Percentiles rank a stretch among this genome's conserved stretches.
Evolutionary conservation across 1,140 invertebrate genomes (phyloP).

Genomic region (Hylaeus volcanicus): DNA sequence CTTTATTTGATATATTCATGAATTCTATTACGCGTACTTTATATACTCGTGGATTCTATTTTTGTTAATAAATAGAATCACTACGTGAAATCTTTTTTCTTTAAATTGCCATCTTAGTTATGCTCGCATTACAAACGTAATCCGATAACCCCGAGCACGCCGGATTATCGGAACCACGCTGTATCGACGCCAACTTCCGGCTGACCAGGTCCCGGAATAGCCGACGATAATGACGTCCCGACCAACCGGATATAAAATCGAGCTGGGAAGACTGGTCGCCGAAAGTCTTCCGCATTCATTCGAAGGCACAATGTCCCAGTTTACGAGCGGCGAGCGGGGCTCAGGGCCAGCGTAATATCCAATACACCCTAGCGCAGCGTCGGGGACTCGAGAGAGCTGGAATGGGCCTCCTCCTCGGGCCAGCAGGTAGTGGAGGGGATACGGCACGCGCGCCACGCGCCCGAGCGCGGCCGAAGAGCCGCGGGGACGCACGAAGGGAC

Average conservation of each 20-base stretch:
- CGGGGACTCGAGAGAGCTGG: slow-evolving; percentile 24
- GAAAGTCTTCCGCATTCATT: slow-evolving; percentile 28
- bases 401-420: background rate
- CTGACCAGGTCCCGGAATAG: background rate
- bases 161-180: too few species aligned
- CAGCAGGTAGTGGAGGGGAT: slow-evolving; percentile 50
- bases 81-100: too few species aligned
- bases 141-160: too few species aligned
- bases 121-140: too few species aligned
- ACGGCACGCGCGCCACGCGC: slow-evolving; percentile 77
- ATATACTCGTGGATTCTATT: too few species aligned
- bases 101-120: too few species aligned
- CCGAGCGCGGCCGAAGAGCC: slow-evolving; percentile 68
- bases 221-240: background rate
- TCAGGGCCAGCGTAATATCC: slow-evolving; percentile 5
- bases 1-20: too few species aligned
- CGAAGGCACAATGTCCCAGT: slow-evolving; percentile 32
- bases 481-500: slow-evolving; percentile 43
- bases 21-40: too few species aligned
- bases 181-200: too few species aligned
- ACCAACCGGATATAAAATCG: slow-evolving; percentile 18
- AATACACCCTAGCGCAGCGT: background rate
- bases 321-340: slow-evolving; percentile 11
- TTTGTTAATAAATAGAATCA: too few species aligned
- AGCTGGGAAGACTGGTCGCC: background rate